Percentiles rank a stretch among this genome's conserved stretches.
Conservation (phyloP, 1,140 invertebrate genomes). For the Drosophila neocordata region DNA sequence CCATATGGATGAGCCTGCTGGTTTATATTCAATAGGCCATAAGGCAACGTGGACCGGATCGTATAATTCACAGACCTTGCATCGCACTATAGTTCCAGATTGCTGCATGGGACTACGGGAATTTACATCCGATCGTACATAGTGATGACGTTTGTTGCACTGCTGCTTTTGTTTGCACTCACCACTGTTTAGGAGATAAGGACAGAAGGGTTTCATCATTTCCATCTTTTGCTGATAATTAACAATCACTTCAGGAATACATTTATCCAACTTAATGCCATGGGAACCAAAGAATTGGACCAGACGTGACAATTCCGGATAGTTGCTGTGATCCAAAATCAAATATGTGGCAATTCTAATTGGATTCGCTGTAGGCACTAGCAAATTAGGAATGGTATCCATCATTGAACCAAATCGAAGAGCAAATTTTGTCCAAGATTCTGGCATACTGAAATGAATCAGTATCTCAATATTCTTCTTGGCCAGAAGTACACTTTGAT, state of each 20-base stretch:
- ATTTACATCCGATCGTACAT: slow-evolving; percentile 16
- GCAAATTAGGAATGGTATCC: slow-evolving; percentile 36
- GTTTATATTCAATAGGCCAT: slow-evolving; percentile 31
- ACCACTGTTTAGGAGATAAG: slow-evolving; percentile 7
- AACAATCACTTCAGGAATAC: slow-evolving; percentile 5
- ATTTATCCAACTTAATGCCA: background rate
- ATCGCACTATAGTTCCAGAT: slow-evolving; percentile 18
- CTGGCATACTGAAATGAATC: slow-evolving; percentile 50
- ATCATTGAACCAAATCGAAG: slow-evolving; percentile 39
- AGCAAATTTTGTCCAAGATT: slow-evolving; percentile 41
- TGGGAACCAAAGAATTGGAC: slow-evolving; percentile 34
- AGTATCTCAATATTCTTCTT: slow-evolving; percentile 39
- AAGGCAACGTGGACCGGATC: slow-evolving; percentile 38
- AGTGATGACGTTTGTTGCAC: slow-evolving; percentile 41
- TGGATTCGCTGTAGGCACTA: background rate
- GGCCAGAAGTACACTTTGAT: background rate
- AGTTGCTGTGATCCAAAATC: slow-evolving; percentile 46
- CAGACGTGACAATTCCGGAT: slow-evolving; percentile 12
- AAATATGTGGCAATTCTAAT: slow-evolving; percentile 10
- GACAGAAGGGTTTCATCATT: slow-evolving; percentile 18
- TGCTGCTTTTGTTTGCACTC: slow-evolving; percentile 5
- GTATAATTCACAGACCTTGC: slow-evolving; percentile 33
- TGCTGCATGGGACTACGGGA: slow-evolving; percentile 2
- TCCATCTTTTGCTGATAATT: slow-evolving; percentile 8
- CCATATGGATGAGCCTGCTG: slow-evolving; percentile 13